These are phyloP conservation scores for Exocentrus adspersus DNA, from an alignment of 2,888 invertebrate species.

Conservation along the genomic window DNA sequence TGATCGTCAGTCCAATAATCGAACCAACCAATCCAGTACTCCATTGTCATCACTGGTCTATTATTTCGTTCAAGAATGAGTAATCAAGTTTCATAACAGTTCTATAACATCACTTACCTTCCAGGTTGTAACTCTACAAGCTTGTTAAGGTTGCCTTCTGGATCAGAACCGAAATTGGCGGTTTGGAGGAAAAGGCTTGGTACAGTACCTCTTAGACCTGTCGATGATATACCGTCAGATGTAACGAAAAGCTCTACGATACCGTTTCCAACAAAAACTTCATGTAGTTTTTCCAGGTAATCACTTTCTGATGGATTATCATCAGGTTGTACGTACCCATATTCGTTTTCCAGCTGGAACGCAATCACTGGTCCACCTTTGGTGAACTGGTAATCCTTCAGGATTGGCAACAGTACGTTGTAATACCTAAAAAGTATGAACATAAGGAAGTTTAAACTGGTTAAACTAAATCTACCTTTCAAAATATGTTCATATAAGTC, in stretches of 20 bases:
- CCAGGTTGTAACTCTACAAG: conserved; percentile 61
- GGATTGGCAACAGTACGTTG: conserved; percentile 61
- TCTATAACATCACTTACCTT: not conserved
- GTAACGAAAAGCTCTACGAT: conserved; percentile 66
- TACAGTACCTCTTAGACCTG: conserved; percentile 41
- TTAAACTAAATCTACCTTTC: not conserved
- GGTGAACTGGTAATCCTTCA: conserved; percentile 67
- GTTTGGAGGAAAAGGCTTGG: conserved; percentile 61
- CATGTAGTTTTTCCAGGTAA: conserved; percentile 60
- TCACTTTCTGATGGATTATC: conserved; percentile 47
- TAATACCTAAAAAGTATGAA: conserved; percentile 43
- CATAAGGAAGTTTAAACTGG: too few species aligned
- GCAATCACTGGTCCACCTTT: conserved; percentile 89
- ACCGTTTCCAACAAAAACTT: conserved; percentile 57
- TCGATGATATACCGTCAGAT: conserved; percentile 59
- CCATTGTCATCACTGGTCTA: conserved; percentile 69
- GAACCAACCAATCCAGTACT: conserved; percentile 73
- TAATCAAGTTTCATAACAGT: too few species aligned
- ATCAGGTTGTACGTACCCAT: conserved; percentile 63
- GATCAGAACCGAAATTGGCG: conserved; percentile 65
- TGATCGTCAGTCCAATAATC: conserved; percentile 66
- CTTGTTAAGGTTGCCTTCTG: conserved; percentile 59
- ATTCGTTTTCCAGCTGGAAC: conserved; percentile 82
- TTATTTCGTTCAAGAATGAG: conserved; percentile 49
- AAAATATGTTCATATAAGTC: conserved; percentile 54